Evolutionary conservation across 2,113 vertebrate genomes (phyloP).

Genomic region (Aphelocoma coerulescens): DNA sequence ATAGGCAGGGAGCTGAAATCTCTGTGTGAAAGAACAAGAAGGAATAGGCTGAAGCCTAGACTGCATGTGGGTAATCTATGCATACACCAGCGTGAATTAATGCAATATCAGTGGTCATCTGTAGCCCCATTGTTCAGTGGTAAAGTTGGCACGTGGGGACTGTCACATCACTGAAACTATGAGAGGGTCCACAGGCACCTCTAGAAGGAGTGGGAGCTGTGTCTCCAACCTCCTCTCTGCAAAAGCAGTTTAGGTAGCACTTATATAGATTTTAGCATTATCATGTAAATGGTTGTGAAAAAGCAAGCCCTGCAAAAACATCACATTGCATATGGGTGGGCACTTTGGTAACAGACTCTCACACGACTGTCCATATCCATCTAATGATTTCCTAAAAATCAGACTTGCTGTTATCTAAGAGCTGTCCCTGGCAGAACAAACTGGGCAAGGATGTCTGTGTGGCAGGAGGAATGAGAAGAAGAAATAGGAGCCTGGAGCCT

Average conservation of each 20-base stretch:
- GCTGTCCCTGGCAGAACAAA: background rate
- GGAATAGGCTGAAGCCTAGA: background rate
- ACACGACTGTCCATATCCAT: background rate
- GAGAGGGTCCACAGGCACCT: background rate
- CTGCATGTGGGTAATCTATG: background rate
- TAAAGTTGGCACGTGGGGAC: background rate
- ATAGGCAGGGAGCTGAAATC: background rate
- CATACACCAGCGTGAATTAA: conserved; percentile 1
- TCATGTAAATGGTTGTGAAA: background rate
- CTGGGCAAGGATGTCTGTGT: background rate
- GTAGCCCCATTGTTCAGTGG: background rate
- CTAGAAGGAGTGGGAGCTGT: background rate
- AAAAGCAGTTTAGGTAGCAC: background rate
- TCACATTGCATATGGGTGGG: background rate
- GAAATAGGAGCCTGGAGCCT: background rate
- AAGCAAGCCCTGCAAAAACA: background rate
- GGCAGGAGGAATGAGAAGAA: background rate
- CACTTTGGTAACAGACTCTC: background rate
- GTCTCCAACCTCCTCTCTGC: background rate
- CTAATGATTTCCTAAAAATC: background rate
- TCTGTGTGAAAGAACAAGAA: background rate
- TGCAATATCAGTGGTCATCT: background rate
- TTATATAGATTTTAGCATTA: background rate
- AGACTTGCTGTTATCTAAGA: background rate
- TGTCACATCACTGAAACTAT: background rate